These are phyloP conservation scores for Drosophila pruinosa DNA, from an alignment of 1,140 invertebrate genomes.

Conservation along the genomic window DNA sequence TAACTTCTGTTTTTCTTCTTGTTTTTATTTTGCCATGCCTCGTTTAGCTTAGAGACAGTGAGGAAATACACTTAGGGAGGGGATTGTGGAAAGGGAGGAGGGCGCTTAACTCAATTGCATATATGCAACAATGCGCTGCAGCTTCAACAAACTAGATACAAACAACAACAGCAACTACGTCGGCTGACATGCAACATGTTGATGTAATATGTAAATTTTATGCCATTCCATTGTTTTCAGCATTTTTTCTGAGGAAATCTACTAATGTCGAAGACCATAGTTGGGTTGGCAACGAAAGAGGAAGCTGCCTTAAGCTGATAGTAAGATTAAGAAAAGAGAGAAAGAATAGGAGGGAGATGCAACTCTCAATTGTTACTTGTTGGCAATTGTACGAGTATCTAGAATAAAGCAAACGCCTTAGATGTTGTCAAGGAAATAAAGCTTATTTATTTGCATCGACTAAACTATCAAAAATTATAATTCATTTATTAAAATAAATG, in stretches of 20 bases:
- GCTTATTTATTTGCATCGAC: background rate
- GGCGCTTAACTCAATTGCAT: slow-evolving; percentile 67
- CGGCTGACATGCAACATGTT: slow-evolving; percentile 69
- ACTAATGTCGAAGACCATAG: slow-evolving; percentile 26
- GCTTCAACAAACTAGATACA: slow-evolving; percentile 27
- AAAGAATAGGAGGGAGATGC: background rate
- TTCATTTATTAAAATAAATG: too few species aligned
- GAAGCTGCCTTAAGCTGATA: slow-evolving; percentile 9
- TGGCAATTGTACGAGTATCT: background rate
- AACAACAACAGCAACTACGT: slow-evolving; percentile 18
- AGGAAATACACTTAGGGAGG: background rate
- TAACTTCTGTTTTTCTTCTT: background rate
- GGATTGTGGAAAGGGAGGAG: background rate
- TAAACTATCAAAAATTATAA: too few species aligned
- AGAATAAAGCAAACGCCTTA: background rate
- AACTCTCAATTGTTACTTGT: background rate
- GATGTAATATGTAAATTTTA: slow-evolving; percentile 74
- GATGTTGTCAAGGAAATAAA: background rate
- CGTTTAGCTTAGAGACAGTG: slow-evolving; percentile 42
- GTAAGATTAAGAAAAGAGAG: background rate
- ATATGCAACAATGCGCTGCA: slow-evolving; percentile 61
- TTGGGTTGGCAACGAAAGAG: slow-evolving; percentile 1
- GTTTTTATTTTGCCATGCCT: slow-evolving; percentile 45
- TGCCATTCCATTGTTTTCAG: slow-evolving; percentile 63
- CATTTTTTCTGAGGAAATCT: slow-evolving; percentile 58